phyloP scores from a whole-genome alignment of 2,797 vertebrate species.

The Echiichthys vipera region DNA sequence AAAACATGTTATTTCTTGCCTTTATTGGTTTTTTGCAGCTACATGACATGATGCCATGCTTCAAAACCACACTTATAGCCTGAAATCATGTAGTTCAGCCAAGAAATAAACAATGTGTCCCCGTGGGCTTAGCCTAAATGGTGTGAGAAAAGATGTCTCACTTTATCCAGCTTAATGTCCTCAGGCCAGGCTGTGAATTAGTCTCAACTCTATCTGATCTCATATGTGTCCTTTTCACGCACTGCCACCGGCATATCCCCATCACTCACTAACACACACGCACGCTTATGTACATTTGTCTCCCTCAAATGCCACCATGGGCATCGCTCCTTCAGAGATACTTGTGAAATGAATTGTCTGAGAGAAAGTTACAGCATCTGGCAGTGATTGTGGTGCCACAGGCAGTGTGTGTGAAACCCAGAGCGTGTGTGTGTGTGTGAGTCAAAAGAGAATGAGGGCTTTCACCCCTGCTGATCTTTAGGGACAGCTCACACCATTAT shows the following conservation, averaged over 20 bases:
- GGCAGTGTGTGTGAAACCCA: slow-evolving; percentile 62
- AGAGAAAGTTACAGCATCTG: slow-evolving; percentile 80
- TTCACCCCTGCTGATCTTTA: slow-evolving; percentile 62
- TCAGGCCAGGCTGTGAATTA: slow-evolving; percentile 74
- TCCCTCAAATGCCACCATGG: slow-evolving; percentile 71
- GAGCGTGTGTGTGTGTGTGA: slow-evolving; percentile 23
- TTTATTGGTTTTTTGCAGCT: slow-evolving; percentile 8
- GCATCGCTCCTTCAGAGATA: slow-evolving; percentile 79
- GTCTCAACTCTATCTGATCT: slow-evolving; percentile 76
- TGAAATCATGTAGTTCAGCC: slow-evolving; percentile 62
- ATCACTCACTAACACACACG: slow-evolving; percentile 50
- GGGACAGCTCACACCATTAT: slow-evolving; percentile 59
- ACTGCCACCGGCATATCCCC: slow-evolving; percentile 63
- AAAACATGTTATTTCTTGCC: not conserved
- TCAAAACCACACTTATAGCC: slow-evolving; percentile 31
- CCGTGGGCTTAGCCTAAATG: slow-evolving; percentile 74
- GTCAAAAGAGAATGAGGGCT: slow-evolving; percentile 55
- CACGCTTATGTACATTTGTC: slow-evolving; percentile 57
- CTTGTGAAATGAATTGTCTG: slow-evolving; percentile 81
- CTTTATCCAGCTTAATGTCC: slow-evolving; percentile 75
- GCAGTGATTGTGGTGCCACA: slow-evolving; percentile 75
- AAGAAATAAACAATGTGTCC: slow-evolving; percentile 73
- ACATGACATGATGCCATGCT: slow-evolving; percentile 14
- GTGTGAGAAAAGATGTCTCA: slow-evolving; percentile 82
- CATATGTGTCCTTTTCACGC: slow-evolving; percentile 74